These are phyloP conservation scores for Centrocercus urophasianus DNA, from an alignment of 2,113 vertebrate species.

Conservation along the genomic window DNA sequence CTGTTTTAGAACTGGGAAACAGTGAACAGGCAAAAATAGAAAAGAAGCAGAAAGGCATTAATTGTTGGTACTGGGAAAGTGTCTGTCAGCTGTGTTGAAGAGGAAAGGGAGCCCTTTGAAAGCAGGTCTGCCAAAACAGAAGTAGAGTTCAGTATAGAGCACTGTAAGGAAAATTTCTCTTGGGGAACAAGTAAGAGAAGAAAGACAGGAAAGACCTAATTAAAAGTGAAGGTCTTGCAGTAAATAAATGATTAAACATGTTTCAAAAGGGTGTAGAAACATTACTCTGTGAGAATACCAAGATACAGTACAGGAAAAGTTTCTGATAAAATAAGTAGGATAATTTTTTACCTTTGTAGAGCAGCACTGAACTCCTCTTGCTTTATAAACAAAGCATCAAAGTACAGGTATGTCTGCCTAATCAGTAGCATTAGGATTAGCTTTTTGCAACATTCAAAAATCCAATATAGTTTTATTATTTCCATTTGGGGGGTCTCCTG, in stretches of 20 bases:
- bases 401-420: not conserved
- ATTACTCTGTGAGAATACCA: constrained; percentile 21
- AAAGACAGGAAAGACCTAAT: constrained; percentile 45
- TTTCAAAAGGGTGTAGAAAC: constrained; percentile 33
- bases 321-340: not conserved
- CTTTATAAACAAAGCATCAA: constrained; percentile 3
- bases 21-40: not conserved
- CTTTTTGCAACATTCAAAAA: not conserved
- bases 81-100: not conserved
- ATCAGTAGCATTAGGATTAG: constrained; percentile 11
- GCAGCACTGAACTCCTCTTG: not conserved
- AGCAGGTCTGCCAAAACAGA: constrained; percentile 21
- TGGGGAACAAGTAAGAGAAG: constrained; percentile 8
- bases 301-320: not conserved
- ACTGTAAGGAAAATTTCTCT: not conserved
- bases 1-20: not conserved
- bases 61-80: not conserved
- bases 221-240: constrained; percentile 54
- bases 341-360: not conserved
- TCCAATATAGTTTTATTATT: not conserved
- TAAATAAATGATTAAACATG: constrained; percentile 64
- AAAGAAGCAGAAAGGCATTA: not conserved
- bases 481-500: not conserved
- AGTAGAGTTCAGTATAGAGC: not conserved
- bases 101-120: not conserved